Percentiles rank a stretch among this genome's conserved stretches.
phyloP scores from a whole-genome alignment of 2,888 invertebrate genomes.

The Acronicta leporina region DNA sequence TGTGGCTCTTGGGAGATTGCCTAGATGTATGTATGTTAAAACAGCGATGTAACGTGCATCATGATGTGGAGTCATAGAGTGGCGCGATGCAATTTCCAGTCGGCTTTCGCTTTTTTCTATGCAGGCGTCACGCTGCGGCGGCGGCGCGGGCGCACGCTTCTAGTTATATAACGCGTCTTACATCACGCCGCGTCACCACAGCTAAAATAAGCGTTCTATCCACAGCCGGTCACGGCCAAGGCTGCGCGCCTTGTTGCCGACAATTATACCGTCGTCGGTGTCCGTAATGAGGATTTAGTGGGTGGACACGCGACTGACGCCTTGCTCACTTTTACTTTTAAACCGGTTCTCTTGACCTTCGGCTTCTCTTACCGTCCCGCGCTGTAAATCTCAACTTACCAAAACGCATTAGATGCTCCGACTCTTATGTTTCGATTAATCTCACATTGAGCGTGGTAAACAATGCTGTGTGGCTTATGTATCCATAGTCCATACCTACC shows the following conservation, averaged over 20 bases:
- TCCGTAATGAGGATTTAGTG: constrained; percentile 87
- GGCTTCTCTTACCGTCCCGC: constrained; percentile 57
- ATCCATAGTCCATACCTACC: constrained; percentile 66
- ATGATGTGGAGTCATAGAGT: constrained; percentile 48
- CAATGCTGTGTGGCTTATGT: constrained; percentile 64
- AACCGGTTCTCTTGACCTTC: constrained; percentile 83
- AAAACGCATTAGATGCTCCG: constrained; percentile 42
- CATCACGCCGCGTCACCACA: constrained; percentile 84
- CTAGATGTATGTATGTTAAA: constrained; percentile 25
- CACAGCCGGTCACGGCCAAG: constrained; percentile 87
- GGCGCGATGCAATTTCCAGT: constrained; percentile 74
- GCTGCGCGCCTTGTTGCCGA: constrained; percentile 81
- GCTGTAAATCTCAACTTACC: constrained; percentile 45
- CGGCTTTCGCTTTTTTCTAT: constrained; percentile 84
- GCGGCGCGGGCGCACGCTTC: constrained; percentile 72
- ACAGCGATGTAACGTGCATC: constrained; percentile 41
- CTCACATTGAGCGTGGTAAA: constrained; percentile 62
- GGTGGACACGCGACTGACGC: constrained; percentile 82
- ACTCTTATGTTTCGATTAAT: constrained; percentile 38
- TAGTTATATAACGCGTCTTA: constrained; percentile 82
- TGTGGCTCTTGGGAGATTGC: constrained; percentile 8
- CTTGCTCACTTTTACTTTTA: constrained; percentile 86
- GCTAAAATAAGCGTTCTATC: constrained; percentile 86
- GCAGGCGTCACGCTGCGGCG: constrained; percentile 63
- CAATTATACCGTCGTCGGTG: constrained; percentile 80